Base-by-base conservation (phyloP, 2,888 invertebrate species). In the Erebia aethiops region DNA sequence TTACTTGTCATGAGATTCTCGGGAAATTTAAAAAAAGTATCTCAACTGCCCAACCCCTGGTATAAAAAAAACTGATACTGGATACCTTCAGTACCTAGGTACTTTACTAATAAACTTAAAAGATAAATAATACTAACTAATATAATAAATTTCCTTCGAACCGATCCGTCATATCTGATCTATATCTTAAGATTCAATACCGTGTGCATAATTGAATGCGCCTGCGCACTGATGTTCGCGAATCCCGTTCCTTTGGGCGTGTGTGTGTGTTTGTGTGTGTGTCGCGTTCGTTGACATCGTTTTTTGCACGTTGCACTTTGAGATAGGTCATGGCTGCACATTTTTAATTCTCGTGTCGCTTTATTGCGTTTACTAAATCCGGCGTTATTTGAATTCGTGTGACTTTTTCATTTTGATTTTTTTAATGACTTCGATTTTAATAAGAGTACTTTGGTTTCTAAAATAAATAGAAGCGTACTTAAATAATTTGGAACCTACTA, bases 221-320 rank as follows among this genome's bases (percentile, higher is more conserved):
- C 74, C 67, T 63, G 74, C 73, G 74, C 75, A 71, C 49, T 70
- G 72, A 67, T 70, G 71, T 67, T 66, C 75, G 72, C 71, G 74
- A 67, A 76, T 79, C 79, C 78, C 78, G 78, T 79, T 78, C 66
- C 11, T 65, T 66, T 72, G 75, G 71, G 70, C 66, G 65, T 69
- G 61, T 69, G 69, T 74, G 73, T 63, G 69, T 67, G 56, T 68
- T 66, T 69, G 66, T 71, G 51, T 70, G 71, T 63, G 70, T 64
- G 73, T 70, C 60, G 57, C 71, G 78, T 74, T 75, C 79, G 75
- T 77, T 79, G 79, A 79, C 80, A 77, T 72, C 71, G 74, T 74
- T 78, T 79, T 80, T 78, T 80, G 73, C 69, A 51, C 67, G 46
- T 70, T 71, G 70, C 70, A 68, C 71, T 67, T 73, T 77, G 74